Percentiles rank a stretch among this genome's conserved stretches.
phyloP scores from a whole-genome alignment of 2,797 vertebrate species.

The Melanotaenia maccullochi region DNA sequence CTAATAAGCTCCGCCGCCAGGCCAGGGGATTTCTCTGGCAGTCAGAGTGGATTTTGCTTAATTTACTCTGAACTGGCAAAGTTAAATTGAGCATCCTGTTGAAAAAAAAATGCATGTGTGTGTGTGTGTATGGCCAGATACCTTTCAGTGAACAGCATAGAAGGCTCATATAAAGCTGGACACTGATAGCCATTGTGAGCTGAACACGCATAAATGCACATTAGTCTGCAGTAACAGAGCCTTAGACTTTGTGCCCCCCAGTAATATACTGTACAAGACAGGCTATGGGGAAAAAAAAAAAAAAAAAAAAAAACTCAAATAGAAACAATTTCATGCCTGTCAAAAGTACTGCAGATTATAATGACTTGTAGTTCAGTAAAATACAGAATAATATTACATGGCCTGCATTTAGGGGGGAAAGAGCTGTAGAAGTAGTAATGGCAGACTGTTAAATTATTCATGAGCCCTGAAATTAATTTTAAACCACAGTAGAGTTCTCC shows the following conservation, averaged over 20 bases:
- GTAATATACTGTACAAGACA: slow-evolving; percentile 62
- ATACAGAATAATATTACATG: slow-evolving; percentile 66
- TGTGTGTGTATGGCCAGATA: slow-evolving; percentile 68
- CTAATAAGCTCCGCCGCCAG: slow-evolving; percentile 71
- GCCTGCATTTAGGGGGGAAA: slow-evolving; percentile 51
- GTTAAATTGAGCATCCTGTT: slow-evolving; percentile 80
- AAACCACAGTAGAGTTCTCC: slow-evolving; percentile 68
- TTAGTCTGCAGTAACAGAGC: slow-evolving; percentile 71
- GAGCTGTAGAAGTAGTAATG: slow-evolving; percentile 68
- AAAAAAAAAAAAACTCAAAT: slow-evolving; percentile 38
- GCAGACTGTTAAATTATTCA: slow-evolving; percentile 78
- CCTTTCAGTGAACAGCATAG: slow-evolving; percentile 66
- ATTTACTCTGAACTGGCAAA: slow-evolving; percentile 78
- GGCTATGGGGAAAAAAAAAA: slow-evolving; percentile 39
- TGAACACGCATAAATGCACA: slow-evolving; percentile 75
- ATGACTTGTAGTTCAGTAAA: slow-evolving; percentile 64
- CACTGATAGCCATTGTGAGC: slow-evolving; percentile 72
- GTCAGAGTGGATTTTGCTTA: slow-evolving; percentile 76
- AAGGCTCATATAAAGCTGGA: slow-evolving; percentile 67
- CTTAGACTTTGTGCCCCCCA: slow-evolving; percentile 56
- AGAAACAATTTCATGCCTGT: slow-evolving; percentile 77
- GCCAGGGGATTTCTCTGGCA: slow-evolving; percentile 67
- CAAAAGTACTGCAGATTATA: slow-evolving; percentile 69
- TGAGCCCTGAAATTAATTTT: slow-evolving; percentile 77
- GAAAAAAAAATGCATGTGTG: slow-evolving; percentile 63